Evolutionary conservation across 2,797 vertebrate genomes (phyloP), one percentile per base, ranked within the genome.

Genomic region (Enoplosus armatus): DNA sequence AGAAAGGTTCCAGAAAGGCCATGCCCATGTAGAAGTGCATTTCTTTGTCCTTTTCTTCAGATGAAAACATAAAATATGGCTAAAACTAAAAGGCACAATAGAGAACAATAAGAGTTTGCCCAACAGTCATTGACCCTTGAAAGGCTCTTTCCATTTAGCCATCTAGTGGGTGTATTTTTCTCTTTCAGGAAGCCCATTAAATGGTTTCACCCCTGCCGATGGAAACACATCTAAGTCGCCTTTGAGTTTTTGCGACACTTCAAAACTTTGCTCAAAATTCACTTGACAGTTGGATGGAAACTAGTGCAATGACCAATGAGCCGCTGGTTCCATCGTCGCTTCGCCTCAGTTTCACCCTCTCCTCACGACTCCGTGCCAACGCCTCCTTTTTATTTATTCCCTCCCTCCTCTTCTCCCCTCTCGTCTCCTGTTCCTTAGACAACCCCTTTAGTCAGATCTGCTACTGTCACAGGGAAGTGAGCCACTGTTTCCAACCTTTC

Each of bases 401-500:
- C 39, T 55, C n/a, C 24, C 37, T 41, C 64, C 69, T 62, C 43
- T 27, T 31, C 14, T 55, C 55, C 53, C 47, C 31, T 10, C 54
- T 27, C 3, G 3, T 41, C 65, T 43, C 63, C 59, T 39, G 31
- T n/a, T 69, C 48, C 47, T 59, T 29, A 72, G 71, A 81, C 73
- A 75, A 45, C 72, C 58, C 11, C 33, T 78, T 73, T 16, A 51
- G 53, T 85, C 69, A 41, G 58, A 77, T 85, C 63, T 72, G 79
- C 79, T 84, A 72, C 85, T 74, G 85, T 88, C 68, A n/a, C 29
- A n/a, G 75, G 37, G 71, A 85, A 78, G 66, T 88, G 87, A 90
- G 73, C 74, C 76, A 29, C 68, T 77, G 61, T 93, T 93, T 91
- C 90, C 90, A 90, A 85, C 79, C 77, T 80, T 85, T 77, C 64